Evolutionary conservation across 1,140 invertebrate species (phyloP).

Genomic region (Lepidostoma basale): DNA sequence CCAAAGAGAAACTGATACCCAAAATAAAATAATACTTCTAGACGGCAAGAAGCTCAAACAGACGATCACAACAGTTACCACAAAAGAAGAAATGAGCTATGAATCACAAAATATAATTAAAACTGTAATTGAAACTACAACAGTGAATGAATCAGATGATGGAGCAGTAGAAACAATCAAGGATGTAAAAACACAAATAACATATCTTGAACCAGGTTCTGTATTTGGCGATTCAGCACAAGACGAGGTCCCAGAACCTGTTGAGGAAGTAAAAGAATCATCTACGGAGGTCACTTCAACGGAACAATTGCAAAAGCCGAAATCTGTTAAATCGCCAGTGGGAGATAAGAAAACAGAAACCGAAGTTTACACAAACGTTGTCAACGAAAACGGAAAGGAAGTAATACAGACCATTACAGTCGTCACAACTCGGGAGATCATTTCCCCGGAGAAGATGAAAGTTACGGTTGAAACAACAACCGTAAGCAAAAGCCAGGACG

Average conservation of each 20-base stretch:
- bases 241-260: not conserved
- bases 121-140: constrained; percentile 58
- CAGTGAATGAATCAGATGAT: constrained; percentile 54
- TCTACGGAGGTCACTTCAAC: not conserved
- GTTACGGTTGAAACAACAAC: constrained; percentile 60
- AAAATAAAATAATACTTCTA: constrained; percentile 51
- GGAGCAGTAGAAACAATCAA: constrained; percentile 58
- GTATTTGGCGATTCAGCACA: constrained; percentile 53
- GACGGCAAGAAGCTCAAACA: constrained; percentile 53
- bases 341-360: constrained; percentile 60
- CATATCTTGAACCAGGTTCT: constrained; percentile 56
- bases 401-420: constrained; percentile 58
- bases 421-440: constrained; percentile 58
- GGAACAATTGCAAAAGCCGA: constrained; percentile 45
- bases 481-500: constrained; percentile 56
- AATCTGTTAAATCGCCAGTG: constrained; percentile 54
- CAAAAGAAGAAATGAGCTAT: constrained; percentile 58
- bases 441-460: constrained; percentile 59
- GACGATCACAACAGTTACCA: constrained; percentile 54
- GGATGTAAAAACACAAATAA: constrained; percentile 59
- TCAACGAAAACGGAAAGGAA: constrained; percentile 58
- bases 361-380: constrained; percentile 57
- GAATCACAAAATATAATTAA: constrained; percentile 56
- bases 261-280: not conserved
- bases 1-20: constrained; percentile 56